Evolutionary conservation across 2,797 vertebrate genomes (phyloP), one percentile per base, ranked within the genome.

Genomic region (Mus spretus): DNA sequence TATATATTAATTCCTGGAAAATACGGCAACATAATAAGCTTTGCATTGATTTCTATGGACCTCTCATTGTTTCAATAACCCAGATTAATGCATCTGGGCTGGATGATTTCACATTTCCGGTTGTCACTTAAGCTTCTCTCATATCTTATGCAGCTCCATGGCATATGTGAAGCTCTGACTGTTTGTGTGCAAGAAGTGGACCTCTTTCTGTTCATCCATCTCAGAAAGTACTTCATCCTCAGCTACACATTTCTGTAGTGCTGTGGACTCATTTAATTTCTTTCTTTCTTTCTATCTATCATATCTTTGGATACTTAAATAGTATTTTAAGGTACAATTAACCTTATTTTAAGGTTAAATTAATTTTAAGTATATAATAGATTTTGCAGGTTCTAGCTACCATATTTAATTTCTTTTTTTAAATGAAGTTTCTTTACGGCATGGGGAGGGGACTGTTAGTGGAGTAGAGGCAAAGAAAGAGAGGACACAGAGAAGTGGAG

Each of bases 341-440:
- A 94, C 44, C 44, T 44, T 44, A 44, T 44, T 44, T 3, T 3
- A 67, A n/a, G 40, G 26, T 5, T 87, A 81, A 96, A 65, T 89
- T 95, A n/a, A 89, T 92, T 79, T 24, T 8, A 91, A 17, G 50
- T 80, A 81, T 89, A 91, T 55, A 79, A 75, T 79, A 61, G n/a
- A n/a, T 82, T 82, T 82, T 40, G 22, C 12, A 28, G 55, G 2
- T 40, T 24, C 12, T 78, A 50, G 12, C 75, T 78, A 34, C 57
- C 63, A 31, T 74, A 22, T n/a, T 59, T 74, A 50, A 40, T 74
- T 89, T 22, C 17, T 77, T 13, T 65, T 31, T 34, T 67, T 67
- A 14, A 34, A 34, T 17, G 2, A 34, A 67, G 1, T 67, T 67
- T 34, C 34, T 67, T 67, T 67, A 34, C 4, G 31, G 65, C 65